Evolutionary conservation across 30 jellyfish, hydroid and myxozoan species (phyloP), one percentile per base, ranked within the genome.

Genomic region (Aurelia aurita): DNA sequence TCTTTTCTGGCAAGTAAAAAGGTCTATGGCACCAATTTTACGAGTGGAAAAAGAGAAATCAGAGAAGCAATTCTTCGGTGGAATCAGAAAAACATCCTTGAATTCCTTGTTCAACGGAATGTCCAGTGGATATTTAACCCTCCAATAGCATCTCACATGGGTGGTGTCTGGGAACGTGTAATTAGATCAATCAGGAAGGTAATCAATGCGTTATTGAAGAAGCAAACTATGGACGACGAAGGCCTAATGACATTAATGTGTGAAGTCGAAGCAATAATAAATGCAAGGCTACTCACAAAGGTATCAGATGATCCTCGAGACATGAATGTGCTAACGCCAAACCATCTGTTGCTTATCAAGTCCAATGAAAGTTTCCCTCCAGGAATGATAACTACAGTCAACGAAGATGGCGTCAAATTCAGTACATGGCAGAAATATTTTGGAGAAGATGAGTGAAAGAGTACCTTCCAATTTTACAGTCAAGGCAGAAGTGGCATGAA

Each of bases 121-220:
- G 74, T 77, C 20, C 79, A 73, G 75, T 69, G 93, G 88, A 13
- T 43, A 77, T 82, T 82, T 73, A 67, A 82, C 59, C 92, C 92
- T 14, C 92, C 86, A 7, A 32, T 87, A 20, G 86, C 76, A 26
- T 28, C 69, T n/a, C 92, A 67, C 27, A 68, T 67, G 32, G 77
- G 86, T 15, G 87, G 92, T 13, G 87, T 53, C 27, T 82, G 92
- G 92, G 87, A 82, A 39, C 69, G 92, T 27, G 72, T 29, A 19
- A 82, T 82, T n/a, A 22, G 78, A 82, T 47, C 64, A 7, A 79
- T 82, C 66, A 68, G 68, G 54, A 68, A 69, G 32, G 67, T 53
- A 45, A 21, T 82, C 54, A 34, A 25, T 45, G 78, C 85, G n/a
- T 32, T 82, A 28, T 15, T 82, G 77, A 67, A 67, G 59, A 70